Evolutionary conservation across 92 coral and sea anemone species (phyloP).

Genomic region (Epizoanthus scotinus): DNA sequence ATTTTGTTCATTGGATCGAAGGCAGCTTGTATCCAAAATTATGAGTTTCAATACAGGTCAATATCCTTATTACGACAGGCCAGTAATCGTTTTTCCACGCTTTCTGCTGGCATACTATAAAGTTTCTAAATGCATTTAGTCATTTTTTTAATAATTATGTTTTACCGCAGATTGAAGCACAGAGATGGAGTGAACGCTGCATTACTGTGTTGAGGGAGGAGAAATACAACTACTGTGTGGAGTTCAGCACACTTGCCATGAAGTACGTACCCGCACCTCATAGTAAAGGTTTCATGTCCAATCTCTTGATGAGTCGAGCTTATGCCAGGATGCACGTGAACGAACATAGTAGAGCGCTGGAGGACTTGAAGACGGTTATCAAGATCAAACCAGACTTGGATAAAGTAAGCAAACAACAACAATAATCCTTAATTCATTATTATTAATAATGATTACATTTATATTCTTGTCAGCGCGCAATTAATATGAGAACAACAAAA

Average conservation of each 20-base stretch:
- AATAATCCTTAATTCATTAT: too few relatives aligned
- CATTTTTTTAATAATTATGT: neutral
- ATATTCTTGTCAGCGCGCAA: too few relatives aligned
- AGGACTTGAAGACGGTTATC: slow-evolving; percentile 12
- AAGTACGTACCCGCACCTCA: slow-evolving; percentile 27
- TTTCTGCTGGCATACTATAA: too few relatives aligned
- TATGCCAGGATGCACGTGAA: slow-evolving; percentile 30
- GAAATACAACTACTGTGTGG: slow-evolving; percentile 7
- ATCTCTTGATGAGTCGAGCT: slow-evolving; percentile 27
- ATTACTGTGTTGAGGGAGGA: slow-evolving; percentile 24
- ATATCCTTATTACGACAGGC: too few relatives aligned
- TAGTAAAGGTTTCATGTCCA: slow-evolving; percentile 5
- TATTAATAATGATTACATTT: too few relatives aligned
- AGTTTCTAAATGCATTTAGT: neutral
- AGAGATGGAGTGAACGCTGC: slow-evolving; percentile 15
- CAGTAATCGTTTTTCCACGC: too few relatives aligned
- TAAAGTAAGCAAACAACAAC: slow-evolving; percentile 9
- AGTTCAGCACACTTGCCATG: slow-evolving; percentile 33
- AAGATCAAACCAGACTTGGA: slow-evolving; percentile 8
- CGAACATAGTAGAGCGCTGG: slow-evolving; percentile 14
- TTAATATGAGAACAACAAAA: too few relatives aligned
- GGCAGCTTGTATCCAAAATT: too few relatives aligned
- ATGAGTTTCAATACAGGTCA: too few relatives aligned
- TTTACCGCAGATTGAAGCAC: slow-evolving; percentile 11
- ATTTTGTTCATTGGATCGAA: too few relatives aligned